Percentiles rank a stretch among this genome's conserved stretches.
phyloP scores from a whole-genome alignment of 2,113 vertebrate species.

The Clarias gariepinus region DNA sequence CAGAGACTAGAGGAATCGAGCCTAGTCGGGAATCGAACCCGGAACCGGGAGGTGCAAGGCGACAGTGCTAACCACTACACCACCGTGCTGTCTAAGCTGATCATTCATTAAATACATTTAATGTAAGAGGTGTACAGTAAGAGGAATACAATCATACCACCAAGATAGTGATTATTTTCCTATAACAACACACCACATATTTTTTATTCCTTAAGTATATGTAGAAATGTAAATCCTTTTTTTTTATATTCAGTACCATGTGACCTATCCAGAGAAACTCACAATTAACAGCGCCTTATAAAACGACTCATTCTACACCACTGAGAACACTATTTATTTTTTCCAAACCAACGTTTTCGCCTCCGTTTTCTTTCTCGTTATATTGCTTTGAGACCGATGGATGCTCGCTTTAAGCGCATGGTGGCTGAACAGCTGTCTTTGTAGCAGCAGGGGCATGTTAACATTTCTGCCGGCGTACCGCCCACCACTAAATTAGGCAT shows the following conservation, averaged over 20 bases:
- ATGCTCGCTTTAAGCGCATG: neutral
- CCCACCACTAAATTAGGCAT: neutral
- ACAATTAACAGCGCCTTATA: neutral
- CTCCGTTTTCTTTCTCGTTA: neutral
- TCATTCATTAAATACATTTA: too few species aligned
- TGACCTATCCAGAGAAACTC: neutral
- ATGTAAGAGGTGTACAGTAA: too few species aligned
- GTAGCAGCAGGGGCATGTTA: neutral
- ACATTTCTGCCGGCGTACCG: neutral
- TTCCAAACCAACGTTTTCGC: neutral
- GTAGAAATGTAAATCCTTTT: neutral
- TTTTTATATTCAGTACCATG: neutral
- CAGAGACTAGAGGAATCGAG: too few species aligned
- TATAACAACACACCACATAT: neutral
- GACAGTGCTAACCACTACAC: too few species aligned
- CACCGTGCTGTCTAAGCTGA: too few species aligned
- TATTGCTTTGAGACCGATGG: neutral
- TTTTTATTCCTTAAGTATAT: neutral
- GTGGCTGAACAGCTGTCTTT: conserved; percentile 2
- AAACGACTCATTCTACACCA: neutral
- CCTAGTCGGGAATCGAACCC: too few species aligned
- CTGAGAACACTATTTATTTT: neutral
- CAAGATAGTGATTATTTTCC: neutral
- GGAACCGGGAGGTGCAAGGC: too few species aligned
- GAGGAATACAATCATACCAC: too few species aligned